These are phyloP conservation scores for Thecocarcelia acutangulata DNA, from an alignment of 2,888 invertebrate genomes.

Conservation along the genomic window DNA sequence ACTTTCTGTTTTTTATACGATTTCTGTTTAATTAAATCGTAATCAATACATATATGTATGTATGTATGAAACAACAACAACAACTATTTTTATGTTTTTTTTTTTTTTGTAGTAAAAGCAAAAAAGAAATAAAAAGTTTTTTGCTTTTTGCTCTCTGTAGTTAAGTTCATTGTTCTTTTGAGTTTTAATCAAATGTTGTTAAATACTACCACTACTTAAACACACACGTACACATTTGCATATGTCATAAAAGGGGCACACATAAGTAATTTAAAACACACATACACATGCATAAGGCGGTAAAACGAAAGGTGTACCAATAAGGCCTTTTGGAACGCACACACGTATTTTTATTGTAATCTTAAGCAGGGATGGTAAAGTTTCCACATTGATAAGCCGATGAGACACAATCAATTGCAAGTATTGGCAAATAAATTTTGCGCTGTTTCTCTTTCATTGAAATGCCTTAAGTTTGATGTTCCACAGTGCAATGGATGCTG, in stretches of 20 bases:
- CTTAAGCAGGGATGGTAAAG: too few species aligned
- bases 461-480: too few species aligned
- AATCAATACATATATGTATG: constrained; percentile 22
- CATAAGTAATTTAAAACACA: neutral
- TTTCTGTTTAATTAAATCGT: constrained; percentile 68
- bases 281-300: neutral
- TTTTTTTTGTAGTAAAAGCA: constrained; percentile 23
- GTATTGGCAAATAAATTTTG: too few species aligned
- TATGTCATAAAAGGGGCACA: neutral
- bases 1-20: constrained; percentile 37
- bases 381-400: too few species aligned
- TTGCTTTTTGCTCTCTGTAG: constrained; percentile 41
- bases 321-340: too few species aligned
- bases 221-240: neutral
- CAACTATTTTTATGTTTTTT: constrained; percentile 33
- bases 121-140: neutral
- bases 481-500: too few species aligned
- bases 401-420: too few species aligned
- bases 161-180: constrained; percentile 64
- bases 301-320: too few species aligned
- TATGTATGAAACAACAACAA: constrained; percentile 48
- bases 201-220: constrained; percentile 46
- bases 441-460: too few species aligned
- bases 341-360: too few species aligned
- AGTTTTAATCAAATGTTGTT: constrained; percentile 70